Base-by-base conservation (phyloP, 1,140 invertebrate genomes). In the Orchestia grillus region DNA sequence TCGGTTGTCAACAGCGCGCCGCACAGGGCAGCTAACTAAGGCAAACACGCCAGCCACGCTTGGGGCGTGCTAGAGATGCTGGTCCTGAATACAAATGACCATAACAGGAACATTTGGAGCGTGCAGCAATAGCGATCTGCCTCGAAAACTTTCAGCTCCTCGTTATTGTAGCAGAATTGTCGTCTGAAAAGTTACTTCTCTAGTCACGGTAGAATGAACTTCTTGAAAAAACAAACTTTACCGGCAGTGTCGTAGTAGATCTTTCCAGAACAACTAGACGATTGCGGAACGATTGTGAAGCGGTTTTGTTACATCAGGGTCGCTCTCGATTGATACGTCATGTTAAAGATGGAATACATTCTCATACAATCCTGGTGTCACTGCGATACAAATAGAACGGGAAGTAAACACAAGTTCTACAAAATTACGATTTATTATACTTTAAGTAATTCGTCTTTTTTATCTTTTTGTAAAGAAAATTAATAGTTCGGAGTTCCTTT, bases 41-140 rank as follows among this genome's bases (percentile, higher is more conserved):
- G 43, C 88, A 90, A 90, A 90, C 88, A 90, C 28, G 6, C 4
- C 28, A 4, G 88, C n/a, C 36, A 41, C 41, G 88, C 43, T 90
- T 90, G 28, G 41, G 88, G 43, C 41, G 41, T 42, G 23, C 41
- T 44, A 28, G 28, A 16, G 36, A 87, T 8, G 8, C 88, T 15
- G 36, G 88, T 90, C 41, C 88, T 90, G 88, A 90, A 90, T 90
- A 90, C 88, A 90, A 90, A 90, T 90, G 88, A 44, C 88, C 36
- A 44, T 90, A 90, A 90, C 88, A 42, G n/a, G 88, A 44, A 42
- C 88, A 90, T 90, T 90, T 90, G 43, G 15, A 42, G 8, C 41
- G 43, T 4, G 41, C 88, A 42, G n/a, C 88, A 44, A 90, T 90
- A 42, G 88, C 88, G 88, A 90, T 90, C n/a, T 90, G 8, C 88